Evolutionary conservation across 1,140 invertebrate genomes (phyloP).

Genomic region (Drosophila mojavensis): DNA sequence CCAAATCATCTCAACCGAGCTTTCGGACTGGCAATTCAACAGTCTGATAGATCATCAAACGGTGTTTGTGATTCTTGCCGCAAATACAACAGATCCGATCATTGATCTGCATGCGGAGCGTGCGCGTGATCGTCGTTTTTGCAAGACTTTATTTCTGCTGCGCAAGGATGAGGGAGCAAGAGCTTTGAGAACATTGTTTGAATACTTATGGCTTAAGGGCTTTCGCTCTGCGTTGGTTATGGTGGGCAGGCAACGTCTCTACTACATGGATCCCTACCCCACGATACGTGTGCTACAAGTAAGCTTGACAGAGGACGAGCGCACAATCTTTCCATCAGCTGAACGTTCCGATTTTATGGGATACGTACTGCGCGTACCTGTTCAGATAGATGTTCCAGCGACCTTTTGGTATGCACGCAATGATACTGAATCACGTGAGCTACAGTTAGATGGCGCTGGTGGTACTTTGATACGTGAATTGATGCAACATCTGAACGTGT

Average conservation of each 20-base stretch:
- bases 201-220: constrained; percentile 49
- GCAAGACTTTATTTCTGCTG: constrained; percentile 47
- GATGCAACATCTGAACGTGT: constrained; percentile 58
- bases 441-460: constrained; percentile 51
- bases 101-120: constrained; percentile 38
- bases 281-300: constrained; percentile 35
- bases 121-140: constrained; percentile 49
- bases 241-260: constrained; percentile 36
- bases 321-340: constrained; percentile 37
- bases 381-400: constrained; percentile 63
- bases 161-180: background rate
- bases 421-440: background rate
- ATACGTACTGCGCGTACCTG: constrained; percentile 54
- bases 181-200: constrained; percentile 33
- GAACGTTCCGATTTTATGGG: constrained; percentile 41
- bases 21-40: constrained; percentile 8
- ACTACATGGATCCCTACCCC: constrained; percentile 70
- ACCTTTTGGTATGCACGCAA: constrained; percentile 56
- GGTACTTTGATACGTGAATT: constrained; percentile 47
- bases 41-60: constrained; percentile 27
- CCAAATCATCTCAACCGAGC: constrained; percentile 42
- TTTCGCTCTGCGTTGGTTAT: constrained; percentile 60
- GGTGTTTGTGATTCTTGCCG: constrained; percentile 59
- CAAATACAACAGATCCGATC: constrained; percentile 42
- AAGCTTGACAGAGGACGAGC: constrained; percentile 7